Evolutionary conservation across 2,797 vertebrate species (phyloP), one percentile per base, ranked within the genome.

Genomic region (Heterohyrax brucei): DNA sequence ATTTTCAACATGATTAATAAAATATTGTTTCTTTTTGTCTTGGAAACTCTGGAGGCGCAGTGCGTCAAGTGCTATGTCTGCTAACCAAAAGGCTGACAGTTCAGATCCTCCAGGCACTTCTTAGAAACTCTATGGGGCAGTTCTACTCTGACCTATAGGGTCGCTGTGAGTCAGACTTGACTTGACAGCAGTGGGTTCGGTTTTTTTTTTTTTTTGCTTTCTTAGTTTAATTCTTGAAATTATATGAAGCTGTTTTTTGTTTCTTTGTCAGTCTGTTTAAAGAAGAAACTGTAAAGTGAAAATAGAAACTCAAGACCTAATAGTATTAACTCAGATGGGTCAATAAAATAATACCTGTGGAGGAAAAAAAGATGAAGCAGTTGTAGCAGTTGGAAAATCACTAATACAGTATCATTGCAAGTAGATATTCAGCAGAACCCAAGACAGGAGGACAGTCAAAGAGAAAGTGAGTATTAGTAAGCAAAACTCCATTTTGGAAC

Each of bases 401-500:
- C 39, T 9, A 62, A n/a, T 19, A 16, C 9, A 56, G 59, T 95
- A 24, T 46, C 62, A 24, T 75, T 92, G n/a, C n/a, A 78, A 88
- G n/a, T 3, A 0, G 4, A 21, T 82, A 30, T 1, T 72, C 21
- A 75, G 46, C 26, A 75, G 26, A 79, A 46, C n/a, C 61, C 93
- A 91, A 33, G 50, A 48, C 62, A 82, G 22, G 70, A 93, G 3
- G 56, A 56, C 87, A 68, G 26, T 92, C 7, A 79, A 77, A 46
- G 56, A 76, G 53, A 78, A 87, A 70, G n/a, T 22, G 10, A 62
- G 56, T 89, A 66, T 94, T 30, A 5, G 28, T 28, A 53, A 84
- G 24, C 44, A 70, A 50, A 66, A 39, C 46, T 91, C 86, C 50
- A 86, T 59, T 91, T 78, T 96, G 77, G 87, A 82, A 48, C 10